These are phyloP conservation scores for Protonemura montana DNA, from an alignment of 2,888 invertebrate genomes.

Conservation along the genomic window DNA sequence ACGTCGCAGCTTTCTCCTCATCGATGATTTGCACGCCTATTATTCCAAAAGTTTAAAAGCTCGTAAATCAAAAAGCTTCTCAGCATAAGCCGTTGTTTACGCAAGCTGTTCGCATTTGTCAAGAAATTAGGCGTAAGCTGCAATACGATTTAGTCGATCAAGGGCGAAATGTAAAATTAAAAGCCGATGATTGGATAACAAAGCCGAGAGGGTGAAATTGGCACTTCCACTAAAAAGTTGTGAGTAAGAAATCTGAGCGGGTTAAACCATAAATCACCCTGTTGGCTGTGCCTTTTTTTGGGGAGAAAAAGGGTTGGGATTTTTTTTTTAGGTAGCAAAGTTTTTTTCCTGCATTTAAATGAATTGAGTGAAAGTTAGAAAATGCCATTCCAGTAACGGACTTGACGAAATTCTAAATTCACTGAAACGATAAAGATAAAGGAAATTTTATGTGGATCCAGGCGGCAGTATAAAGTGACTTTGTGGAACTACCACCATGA, in stretches of 20 bases:
- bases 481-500: background rate
- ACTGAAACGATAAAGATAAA: background rate
- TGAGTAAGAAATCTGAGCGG: background rate
- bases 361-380: background rate
- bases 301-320: background rate
- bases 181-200: background rate
- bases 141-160: background rate
- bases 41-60: background rate
- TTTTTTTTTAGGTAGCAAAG: background rate
- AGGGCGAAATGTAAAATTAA: background rate
- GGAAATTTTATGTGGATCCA: background rate
- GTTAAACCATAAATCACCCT: background rate
- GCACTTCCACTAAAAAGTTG: background rate
- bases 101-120: background rate
- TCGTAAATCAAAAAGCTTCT: background rate
- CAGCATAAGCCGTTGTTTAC: background rate
- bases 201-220: background rate
- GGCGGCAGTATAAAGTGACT: background rate
- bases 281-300: background rate
- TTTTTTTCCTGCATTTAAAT: background rate
- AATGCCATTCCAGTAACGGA: background rate
- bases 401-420: conserved; percentile 1
- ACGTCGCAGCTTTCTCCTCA: background rate
- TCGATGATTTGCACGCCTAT: background rate
- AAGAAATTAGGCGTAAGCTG: background rate